Evolutionary conservation across 2,113 vertebrate genomes (phyloP).

Genomic region (Nothoprocta perdicaria): DNA sequence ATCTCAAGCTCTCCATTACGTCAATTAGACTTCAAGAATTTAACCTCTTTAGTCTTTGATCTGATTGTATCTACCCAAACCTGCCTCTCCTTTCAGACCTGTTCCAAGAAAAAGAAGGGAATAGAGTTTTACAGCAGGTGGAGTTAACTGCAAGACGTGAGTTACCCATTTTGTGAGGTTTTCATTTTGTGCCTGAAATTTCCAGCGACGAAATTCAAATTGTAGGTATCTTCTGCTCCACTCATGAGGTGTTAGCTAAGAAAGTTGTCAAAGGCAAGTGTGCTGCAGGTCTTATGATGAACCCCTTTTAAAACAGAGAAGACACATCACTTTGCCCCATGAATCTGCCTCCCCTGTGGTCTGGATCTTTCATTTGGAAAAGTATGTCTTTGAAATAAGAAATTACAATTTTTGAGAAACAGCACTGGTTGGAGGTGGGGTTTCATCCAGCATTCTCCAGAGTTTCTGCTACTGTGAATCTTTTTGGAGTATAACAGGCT

Average conservation of each 20-base stretch:
- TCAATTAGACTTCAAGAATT: neutral
- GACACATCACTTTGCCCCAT: neutral
- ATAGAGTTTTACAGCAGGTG: neutral
- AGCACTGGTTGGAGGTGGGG: neutral
- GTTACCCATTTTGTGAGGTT: neutral
- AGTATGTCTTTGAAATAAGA: neutral
- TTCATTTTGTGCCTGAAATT: neutral
- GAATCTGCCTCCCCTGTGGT: neutral
- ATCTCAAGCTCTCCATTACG: neutral
- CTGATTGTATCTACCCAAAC: neutral
- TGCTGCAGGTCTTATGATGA: neutral
- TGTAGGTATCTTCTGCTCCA: neutral
- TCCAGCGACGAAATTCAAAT: conserved; percentile 6
- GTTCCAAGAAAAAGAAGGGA: neutral
- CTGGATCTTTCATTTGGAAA: conserved; percentile 1
- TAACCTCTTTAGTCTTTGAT: neutral
- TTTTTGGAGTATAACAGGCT: neutral
- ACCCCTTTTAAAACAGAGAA: neutral
- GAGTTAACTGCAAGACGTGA: neutral
- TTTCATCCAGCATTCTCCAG: neutral
- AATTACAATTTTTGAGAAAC: neutral
- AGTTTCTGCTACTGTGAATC: neutral
- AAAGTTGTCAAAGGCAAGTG: neutral
- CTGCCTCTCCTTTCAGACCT: neutral
- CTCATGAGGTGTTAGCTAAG: neutral